Evolutionary conservation across 2,113 vertebrate genomes (phyloP), one percentile per base, ranked within the genome.

Genomic region (Carettochelys insculpta): DNA sequence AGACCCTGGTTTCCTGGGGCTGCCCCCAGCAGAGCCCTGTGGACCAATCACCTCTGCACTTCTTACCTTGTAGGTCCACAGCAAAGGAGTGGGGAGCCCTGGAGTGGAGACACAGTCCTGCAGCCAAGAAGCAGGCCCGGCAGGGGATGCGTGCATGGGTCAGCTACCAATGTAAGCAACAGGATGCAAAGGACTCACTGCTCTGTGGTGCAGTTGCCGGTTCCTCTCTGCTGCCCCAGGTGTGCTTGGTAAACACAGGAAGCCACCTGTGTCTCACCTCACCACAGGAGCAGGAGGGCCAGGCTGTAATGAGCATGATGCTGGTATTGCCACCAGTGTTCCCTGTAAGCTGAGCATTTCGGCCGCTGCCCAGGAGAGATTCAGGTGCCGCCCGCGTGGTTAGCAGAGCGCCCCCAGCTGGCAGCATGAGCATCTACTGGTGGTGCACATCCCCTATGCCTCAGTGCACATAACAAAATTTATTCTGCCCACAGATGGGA

Each of bases 121-220:
- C 54, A 56, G 54, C 27, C 3, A 25, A n/a, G n/a, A 25, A 29
- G 11, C 5, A 2, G 54, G 38, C 38, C 17, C 19, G 61, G n/a
- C 19, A 38, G 38, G 65, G n/a, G 8, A 4, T 3, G 20, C 13
- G 48, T 13, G 51, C 13, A 51, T 10, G 27, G 24, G 27, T 73
- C 71, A 75, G 41, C 10, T 45, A 45, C 24, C 41, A 41, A 22
- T 71, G 11, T 10, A 11, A 17, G 38, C 65, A 24, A 38, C 65
- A 73, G 71, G 24, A 27, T 5, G 71, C 12, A 43, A 75, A 43
- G 41, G 41, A 75, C 22, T 43, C 24, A 16, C 41, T 25, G 41
- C 25, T 41, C 25, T 29, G 24, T 6, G 1, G 11, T 8, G 41
- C 38, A 10, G 38, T 22, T 3, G 20, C 9, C 38, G 0, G 38